Evolutionary conservation across 1,140 invertebrate species (phyloP).

Genomic region (Dendrolimus punctatus): DNA sequence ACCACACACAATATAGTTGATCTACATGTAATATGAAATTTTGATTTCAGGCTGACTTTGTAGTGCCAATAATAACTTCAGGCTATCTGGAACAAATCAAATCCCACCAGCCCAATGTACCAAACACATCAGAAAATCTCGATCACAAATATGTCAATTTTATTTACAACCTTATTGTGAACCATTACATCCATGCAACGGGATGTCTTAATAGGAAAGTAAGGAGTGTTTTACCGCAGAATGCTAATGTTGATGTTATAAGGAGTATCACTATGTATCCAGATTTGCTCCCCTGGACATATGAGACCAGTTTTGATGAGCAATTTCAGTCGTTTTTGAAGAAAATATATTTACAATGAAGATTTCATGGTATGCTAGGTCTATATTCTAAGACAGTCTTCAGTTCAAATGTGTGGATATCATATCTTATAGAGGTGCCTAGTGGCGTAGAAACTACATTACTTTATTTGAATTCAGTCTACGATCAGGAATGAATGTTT

Average conservation of each 20-base stretch:
- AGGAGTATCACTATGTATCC: slow-evolving; percentile 52
- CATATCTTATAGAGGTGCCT: no score
- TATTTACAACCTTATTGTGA: slow-evolving; percentile 64
- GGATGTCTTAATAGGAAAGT: slow-evolving; percentile 67
- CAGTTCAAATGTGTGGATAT: not conserved
- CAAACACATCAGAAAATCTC: slow-evolving; percentile 58
- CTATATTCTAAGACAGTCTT: not conserved
- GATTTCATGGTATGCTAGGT: not conserved
- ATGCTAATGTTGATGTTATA: slow-evolving; percentile 46
- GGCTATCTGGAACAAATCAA: slow-evolving; percentile 60
- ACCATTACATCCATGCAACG: slow-evolving; percentile 59
- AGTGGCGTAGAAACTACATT: no score
- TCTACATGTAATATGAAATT: slow-evolving; percentile 4
- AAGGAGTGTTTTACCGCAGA: slow-evolving; percentile 55
- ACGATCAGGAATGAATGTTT: no score
- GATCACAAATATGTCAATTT: slow-evolving; percentile 67
- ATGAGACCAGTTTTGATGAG: slow-evolving; percentile 59
- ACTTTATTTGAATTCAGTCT: no score
- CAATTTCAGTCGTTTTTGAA: slow-evolving; percentile 56
- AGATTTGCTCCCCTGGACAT: slow-evolving; percentile 58
- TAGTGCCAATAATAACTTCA: slow-evolving; percentile 62
- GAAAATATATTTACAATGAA: slow-evolving; percentile 17
- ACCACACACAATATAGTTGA: not conserved
- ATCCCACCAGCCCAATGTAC: slow-evolving; percentile 33
- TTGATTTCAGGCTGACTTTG: slow-evolving; percentile 58